Base-by-base conservation (phyloP, 2,888 invertebrate genomes). In the Sceliomorpha sp. region DNA sequence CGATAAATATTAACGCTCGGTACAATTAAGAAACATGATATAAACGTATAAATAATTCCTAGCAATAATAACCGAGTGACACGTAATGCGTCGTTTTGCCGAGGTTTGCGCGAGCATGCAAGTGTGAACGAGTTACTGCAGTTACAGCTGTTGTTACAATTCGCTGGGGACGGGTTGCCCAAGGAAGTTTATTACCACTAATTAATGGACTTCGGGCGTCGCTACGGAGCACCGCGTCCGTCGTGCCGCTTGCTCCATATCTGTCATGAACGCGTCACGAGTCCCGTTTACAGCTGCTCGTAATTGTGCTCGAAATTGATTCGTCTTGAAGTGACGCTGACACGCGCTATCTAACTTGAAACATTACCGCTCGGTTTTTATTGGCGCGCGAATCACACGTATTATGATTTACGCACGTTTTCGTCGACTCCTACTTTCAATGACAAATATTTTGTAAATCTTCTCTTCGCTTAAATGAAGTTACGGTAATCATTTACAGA, bases 171-270 rank as follows among this genome's bases (percentile, higher is more conserved):
- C 56, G 51, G 31, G 36, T 40, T 67, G 55, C 50, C 50, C 64
- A 58, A 66, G 62, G 66, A 75, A 70, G 74, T 79, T 81, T 77
- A 81, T 82, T 76, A 76, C 75, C 72, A 68, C 72, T 78, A 79
- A 83, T 83, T 83, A 81, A 83, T 82, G 79, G 78, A 80, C 80
- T 80, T 70, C 56, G 69, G 62, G 71, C 63, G 72, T 66, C 58
- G 58, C 63, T 55, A 63, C 48, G 59, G 42, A 59, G 63, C 66
- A 59, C 50, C 72, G 58, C 56, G 70, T 56, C 40, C 59, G 58
- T 58, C 70, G 73, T 64, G 69, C 50, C 72, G 66, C 71, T 75
- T 77, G 78, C 74, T 80, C 73, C 72, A 75, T 79, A 81, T 82
- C 77, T 78, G 74, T 79, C 81, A 73, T 59, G 74, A 71, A 59